A percentile compares a stretch with the other conserved stretches of the same genome.
Conservation (phyloP, 2,113 vertebrate genomes). For the Pangasianodon hypophthalmus region DNA sequence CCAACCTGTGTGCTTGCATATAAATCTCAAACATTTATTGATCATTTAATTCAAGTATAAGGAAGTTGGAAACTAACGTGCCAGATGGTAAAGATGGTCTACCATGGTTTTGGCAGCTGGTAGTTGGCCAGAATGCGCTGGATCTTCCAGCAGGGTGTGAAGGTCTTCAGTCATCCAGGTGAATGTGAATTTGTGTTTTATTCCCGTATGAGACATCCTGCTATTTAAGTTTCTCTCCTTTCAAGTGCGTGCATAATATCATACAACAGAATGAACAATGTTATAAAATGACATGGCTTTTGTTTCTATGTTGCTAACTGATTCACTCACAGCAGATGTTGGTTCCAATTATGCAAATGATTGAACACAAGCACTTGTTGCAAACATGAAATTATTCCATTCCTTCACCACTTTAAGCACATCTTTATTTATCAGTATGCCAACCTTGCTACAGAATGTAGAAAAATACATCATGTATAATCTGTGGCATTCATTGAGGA, state of each 20-base stretch:
- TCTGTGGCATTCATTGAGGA: not conserved
- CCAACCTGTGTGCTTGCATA: not conserved
- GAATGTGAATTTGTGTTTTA: not conserved
- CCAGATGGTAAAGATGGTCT: not conserved
- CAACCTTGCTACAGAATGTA: not conserved
- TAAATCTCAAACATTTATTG: not conserved
- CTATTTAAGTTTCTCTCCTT: not conserved
- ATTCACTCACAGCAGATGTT: not conserved
- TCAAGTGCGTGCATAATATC: not conserved
- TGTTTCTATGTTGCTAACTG: not conserved
- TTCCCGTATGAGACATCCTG: not conserved
- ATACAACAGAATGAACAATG: not conserved
- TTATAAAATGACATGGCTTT: not conserved
- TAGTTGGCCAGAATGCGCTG: not conserved
- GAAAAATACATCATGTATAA: not conserved
- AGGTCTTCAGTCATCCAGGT: not conserved
- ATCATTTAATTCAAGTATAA: not conserved
- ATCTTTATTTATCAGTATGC: not conserved
- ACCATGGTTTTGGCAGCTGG: not conserved
- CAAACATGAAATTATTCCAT: not conserved
- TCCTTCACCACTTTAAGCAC: not conserved
- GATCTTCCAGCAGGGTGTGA: not conserved
- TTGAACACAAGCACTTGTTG: not conserved
- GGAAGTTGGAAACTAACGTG: not conserved
- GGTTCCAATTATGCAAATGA: not conserved